Evolutionary conservation across 2,888 invertebrate genomes (phyloP).

Genomic region (Erebia epiphron): DNA sequence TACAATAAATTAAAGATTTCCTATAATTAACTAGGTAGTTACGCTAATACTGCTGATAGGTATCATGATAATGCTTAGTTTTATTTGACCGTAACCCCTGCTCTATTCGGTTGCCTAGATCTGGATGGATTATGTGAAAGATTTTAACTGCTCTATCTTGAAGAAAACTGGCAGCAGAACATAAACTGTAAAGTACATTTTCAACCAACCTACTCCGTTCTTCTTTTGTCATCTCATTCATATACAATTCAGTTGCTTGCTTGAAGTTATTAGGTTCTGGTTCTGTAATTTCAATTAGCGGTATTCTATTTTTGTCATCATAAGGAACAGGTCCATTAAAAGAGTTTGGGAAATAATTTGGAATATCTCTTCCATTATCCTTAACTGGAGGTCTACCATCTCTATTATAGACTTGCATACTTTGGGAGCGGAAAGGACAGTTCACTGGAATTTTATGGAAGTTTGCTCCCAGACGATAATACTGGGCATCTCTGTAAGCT

Average conservation of each 20-base stretch:
- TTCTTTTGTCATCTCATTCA: slow-evolving; percentile 87
- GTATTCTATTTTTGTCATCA: slow-evolving; percentile 78
- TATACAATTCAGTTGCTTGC: slow-evolving; percentile 91
- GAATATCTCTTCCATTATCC: slow-evolving; percentile 92
- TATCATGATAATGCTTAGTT: slow-evolving; percentile 48
- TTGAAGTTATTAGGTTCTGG: slow-evolving; percentile 94
- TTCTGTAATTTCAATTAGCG: slow-evolving; percentile 79
- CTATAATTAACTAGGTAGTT: background rate
- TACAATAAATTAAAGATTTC: slow-evolving; percentile 15
- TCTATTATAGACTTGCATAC: slow-evolving; percentile 88
- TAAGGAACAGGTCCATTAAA: slow-evolving; percentile 91
- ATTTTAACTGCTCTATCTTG: slow-evolving; percentile 86
- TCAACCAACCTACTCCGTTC: slow-evolving; percentile 88
- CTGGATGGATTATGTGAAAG: slow-evolving; percentile 89
- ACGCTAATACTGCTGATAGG: slow-evolving; percentile 22
- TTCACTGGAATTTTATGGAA: slow-evolving; percentile 95
- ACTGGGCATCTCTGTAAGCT: slow-evolving; percentile 94
- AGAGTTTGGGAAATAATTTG: slow-evolving; percentile 98
- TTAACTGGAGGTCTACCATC: slow-evolving; percentile 90
- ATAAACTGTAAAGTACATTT: slow-evolving; percentile 90
- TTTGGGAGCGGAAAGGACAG: slow-evolving; percentile 89
- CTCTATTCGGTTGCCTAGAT: slow-evolving; percentile 85
- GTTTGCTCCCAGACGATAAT: slow-evolving; percentile 93
- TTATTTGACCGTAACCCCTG: slow-evolving; percentile 47
- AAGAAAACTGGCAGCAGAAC: slow-evolving; percentile 85